Base-by-base conservation (phyloP, 2,888 invertebrate genomes). In the Vandiemenella viatica region DNA sequence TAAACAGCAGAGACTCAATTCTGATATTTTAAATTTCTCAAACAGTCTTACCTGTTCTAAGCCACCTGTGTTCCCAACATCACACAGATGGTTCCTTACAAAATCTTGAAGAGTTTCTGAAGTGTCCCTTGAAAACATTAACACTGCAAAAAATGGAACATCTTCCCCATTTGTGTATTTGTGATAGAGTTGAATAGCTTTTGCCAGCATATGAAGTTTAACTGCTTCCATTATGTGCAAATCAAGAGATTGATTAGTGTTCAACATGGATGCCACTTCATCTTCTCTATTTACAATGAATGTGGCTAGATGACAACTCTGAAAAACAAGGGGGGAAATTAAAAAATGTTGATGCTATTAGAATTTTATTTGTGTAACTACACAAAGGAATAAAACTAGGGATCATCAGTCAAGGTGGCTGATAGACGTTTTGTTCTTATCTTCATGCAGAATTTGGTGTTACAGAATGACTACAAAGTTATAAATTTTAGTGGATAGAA, bases 41-140 rank as follows among this genome's bases (percentile, higher is more conserved):
- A 40, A 15, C 10, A 8, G 17, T 2, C 50, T 50, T 54, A 69
- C 70, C 65, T 67, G 65, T 56, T 68, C 67, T 15, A 68, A 54
- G 4, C 67, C 65, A 37, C 59, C 62, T 8, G 63, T 58, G 53
- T 67, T 63, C 5, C 70, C 69, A 16, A 68, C 62, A 42, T 57
- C 50, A 49, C 65, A 65, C 43, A 70, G 59, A 57, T 69, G 67
- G 52, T 68, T 68, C 42, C 56, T 57, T 51, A 69, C 58, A 46
- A 69, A 63, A 43, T 59, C 59, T 41, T 56, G 56, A 4, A 66
- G 63, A n/a, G 57, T 59, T 38, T 57, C 52, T 3, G 67, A 67
- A 2, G 66, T 62, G 49, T 67, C 67, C 20, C 67, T 56, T 3
- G 67, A 65, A 58, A 67, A 68, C 58, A 70, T 57, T 45, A 65